Base-by-base conservation (phyloP, 2,113 vertebrate species). In the Peromyscus californicus region DNA sequence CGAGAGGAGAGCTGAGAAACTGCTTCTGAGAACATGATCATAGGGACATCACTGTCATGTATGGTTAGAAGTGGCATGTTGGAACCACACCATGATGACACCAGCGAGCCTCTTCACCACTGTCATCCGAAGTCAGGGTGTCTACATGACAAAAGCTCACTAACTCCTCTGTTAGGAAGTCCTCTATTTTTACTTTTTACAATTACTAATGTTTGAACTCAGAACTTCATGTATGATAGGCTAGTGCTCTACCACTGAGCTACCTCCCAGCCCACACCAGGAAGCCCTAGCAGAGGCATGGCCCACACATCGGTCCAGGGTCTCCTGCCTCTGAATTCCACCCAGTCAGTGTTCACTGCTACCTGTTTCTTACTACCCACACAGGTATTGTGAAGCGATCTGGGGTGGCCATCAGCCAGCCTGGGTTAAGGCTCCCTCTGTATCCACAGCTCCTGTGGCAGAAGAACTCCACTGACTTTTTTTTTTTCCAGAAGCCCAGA, bases 401-500 rank as follows among this genome's bases (percentile, higher is more conserved):
- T 13, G 61, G 80, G 17, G 82, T 91, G 83, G 82, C 57, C 57
- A 89, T 45, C 59, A 67, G 76, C 12, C 95, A 31, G 19, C n/a
- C 88, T 24, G 0, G 2, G 7, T 26, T 59, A 54, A 78, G 33
- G 45, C 24, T 61, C 26, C n/a, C 95, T 89, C 48, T 85, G 76
- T 4, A 74, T 63, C 94, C 26, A 17, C 6, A 74, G 54, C 93
- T 85, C 76, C 88, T 91, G 96, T 80, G 0, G 29, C 87, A 78
- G 83, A 78, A 91, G 5, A 94, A 89, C 93, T 93, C 82, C 94
- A 86, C 26, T 29, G 6, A 48, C 82, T 97, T 93, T 51, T 51
- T 97, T 97, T 93, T 51, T 51, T 97, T 94, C 78, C 94, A 91
- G 15, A 84, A 59, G 1, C 67, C 76, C 88, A 36, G 2, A 90